A percentile compares a stretch with the other conserved stretches of the same genome.
These are phyloP conservation scores for Erpetoichthys calabaricus DNA, from an alignment of 2,797 vertebrate species.

Conservation along the genomic window DNA sequence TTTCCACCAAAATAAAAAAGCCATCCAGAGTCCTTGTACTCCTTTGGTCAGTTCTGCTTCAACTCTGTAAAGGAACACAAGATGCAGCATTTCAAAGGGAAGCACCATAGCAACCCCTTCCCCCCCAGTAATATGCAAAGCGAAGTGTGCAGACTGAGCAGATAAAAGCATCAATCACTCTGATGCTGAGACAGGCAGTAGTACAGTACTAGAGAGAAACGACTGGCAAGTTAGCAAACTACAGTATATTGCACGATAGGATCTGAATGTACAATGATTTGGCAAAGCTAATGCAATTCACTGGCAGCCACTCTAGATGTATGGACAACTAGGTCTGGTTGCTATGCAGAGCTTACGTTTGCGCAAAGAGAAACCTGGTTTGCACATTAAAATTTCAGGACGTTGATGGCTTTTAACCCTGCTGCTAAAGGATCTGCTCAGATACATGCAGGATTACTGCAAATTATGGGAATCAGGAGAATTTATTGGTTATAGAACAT, in stretches of 20 bases:
- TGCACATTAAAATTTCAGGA: no score
- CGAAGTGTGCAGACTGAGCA: slow-evolving; percentile 17
- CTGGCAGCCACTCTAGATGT: slow-evolving; percentile 1
- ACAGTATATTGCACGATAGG: slow-evolving; percentile 13
- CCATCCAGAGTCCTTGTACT: slow-evolving; percentile 40
- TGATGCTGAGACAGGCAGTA: slow-evolving; percentile 7
- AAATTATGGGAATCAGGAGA: no score
- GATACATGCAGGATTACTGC: no score
- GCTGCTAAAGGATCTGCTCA: no score
- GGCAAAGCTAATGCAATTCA: slow-evolving; percentile 2
- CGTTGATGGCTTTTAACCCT: no score
- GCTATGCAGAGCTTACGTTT: no score
- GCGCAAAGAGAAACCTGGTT: no score
- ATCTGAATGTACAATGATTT: neutral
- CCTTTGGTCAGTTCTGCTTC: slow-evolving; percentile 48
- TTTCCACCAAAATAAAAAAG: slow-evolving; percentile 39
- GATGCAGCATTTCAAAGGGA: slow-evolving; percentile 61
- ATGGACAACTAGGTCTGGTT: no score
- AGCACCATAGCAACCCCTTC: slow-evolving; percentile 49
- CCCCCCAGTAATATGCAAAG: slow-evolving; percentile 20
- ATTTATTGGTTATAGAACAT: no score
- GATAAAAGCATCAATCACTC: slow-evolving; percentile 14
- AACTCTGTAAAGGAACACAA: slow-evolving; percentile 89
- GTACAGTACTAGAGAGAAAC: neutral
- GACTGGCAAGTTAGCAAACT: neutral